Conservation (phyloP, 2,888 invertebrate species). For the Blastobasis adustella region DNA sequence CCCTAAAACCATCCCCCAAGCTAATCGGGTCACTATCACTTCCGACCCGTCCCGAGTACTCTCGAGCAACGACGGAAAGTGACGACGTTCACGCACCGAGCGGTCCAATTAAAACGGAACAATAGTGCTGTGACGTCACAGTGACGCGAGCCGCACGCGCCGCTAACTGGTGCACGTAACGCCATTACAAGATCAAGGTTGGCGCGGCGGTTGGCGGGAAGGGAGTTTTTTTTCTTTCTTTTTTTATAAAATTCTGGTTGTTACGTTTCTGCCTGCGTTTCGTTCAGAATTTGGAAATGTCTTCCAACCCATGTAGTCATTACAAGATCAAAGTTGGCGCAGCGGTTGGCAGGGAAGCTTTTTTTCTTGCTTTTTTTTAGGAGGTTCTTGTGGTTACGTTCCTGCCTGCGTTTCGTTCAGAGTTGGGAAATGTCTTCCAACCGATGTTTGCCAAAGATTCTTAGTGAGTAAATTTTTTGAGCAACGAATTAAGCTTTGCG, state of each 20-base stretch:
- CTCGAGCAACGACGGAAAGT: no score
- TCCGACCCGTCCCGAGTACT: no score
- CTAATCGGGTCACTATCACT: no score
- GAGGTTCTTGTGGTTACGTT: neutral
- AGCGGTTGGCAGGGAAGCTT: constrained; percentile 14
- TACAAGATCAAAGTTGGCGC: constrained; percentile 55
- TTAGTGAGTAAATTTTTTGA: no score
- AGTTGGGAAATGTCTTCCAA: neutral
- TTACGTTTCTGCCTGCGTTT: neutral
- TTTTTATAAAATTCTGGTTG: neutral
- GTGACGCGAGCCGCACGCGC: constrained; percentile 44
- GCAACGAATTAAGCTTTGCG: no score
- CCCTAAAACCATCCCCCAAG: no score
- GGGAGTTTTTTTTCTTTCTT: constrained; percentile 1
- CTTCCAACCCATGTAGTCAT: neutral
- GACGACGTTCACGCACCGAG: neutral
- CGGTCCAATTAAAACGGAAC: constrained; percentile 25
- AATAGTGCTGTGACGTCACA: constrained; percentile 23
- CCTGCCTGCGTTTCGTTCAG: neutral
- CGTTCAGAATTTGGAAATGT: neutral
- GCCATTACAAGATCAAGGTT: constrained; percentile 66
- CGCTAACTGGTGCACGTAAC: constrained; percentile 37
- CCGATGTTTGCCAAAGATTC: neutral
- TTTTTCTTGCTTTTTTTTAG: no score
- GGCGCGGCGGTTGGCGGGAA: constrained; percentile 16